Evolutionary conservation across 2,113 vertebrate genomes (phyloP), one percentile per base, ranked within the genome.

Genomic region (Bufo bufo): DNA sequence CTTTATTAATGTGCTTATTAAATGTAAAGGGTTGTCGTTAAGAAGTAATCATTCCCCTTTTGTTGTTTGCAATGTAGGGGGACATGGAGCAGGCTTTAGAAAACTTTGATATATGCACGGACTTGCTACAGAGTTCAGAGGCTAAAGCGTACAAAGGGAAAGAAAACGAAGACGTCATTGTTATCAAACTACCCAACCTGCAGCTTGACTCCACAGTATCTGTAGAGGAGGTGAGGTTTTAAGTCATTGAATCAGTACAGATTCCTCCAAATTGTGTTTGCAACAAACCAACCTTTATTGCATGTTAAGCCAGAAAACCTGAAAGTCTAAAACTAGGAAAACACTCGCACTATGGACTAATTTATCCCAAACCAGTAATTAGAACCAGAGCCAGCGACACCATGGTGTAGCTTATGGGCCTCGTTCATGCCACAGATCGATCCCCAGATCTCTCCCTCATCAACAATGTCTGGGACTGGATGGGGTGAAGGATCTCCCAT

Each of bases 31-130:
- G 16, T 61, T 0, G 6, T n/a, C 7, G 43, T 47, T 63, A 61
- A 0, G 9, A n/a, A 54, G 3, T 71, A n/a, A 84, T 49, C 7
- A 16, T 81, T 77, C 12, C 3, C 6, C 47, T 59, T 19, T 47
- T 82, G 58, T 82, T 63, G 13, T 69, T 54, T 54, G 13, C n/a
- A 78, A 2, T 86, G 52, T 81, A 99, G 98, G 98, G 98, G 17
- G 97, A 99, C 92, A 99, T 98, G 98, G 98, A 99, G n/a, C 95
- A 97, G 90, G 98, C 97, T 3, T 92, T 97, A 81, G 98, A 99
- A 88, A 97, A 97, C 93, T 99, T 99, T 58, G 98, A 98, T 77
- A 94, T 99, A 82, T 99, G 98, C 89, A 95, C 95, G 2, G 97
- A 97, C 58, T 92, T 97, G 90, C 93, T 99, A 7, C 98, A 97